Evolutionary conservation across 2,888 invertebrate species (phyloP).

Genomic region (Amphipoea lucens): DNA sequence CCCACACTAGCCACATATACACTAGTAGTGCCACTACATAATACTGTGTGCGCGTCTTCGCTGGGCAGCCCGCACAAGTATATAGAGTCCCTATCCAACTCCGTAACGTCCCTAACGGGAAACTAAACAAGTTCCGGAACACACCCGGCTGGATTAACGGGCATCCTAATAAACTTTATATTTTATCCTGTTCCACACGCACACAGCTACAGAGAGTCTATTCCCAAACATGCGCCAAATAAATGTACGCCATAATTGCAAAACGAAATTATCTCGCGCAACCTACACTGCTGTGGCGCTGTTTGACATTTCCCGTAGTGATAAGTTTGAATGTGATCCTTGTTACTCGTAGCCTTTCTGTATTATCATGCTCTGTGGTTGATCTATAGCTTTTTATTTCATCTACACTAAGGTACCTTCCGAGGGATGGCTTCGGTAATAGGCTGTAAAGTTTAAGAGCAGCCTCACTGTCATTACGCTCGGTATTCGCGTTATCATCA

Average conservation of each 20-base stretch:
- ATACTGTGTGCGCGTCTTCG: too few relatives aligned
- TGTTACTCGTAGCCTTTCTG: not conserved
- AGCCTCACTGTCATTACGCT: slow-evolving; percentile 52
- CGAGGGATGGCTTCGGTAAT: slow-evolving; percentile 48
- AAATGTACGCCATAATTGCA: not conserved
- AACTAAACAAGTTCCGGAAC: slow-evolving; percentile 53
- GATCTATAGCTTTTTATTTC: slow-evolving; percentile 47
- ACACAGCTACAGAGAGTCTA: not conserved
- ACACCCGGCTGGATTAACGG: slow-evolving; percentile 37
- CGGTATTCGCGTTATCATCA: slow-evolving; percentile 48
- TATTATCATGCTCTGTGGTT: not conserved
- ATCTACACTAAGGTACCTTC: slow-evolving; percentile 29
- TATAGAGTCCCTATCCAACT: slow-evolving; percentile 6
- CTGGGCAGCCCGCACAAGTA: not conserved
- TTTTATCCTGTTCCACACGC: slow-evolving; percentile 28
- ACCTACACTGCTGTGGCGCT: not conserved
- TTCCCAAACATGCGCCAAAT: not conserved
- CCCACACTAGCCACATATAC: not conserved
- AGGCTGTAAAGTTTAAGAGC: slow-evolving; percentile 64
- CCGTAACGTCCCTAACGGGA: slow-evolving; percentile 31
- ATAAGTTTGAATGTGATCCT: not conserved
- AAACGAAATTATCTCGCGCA: not conserved
- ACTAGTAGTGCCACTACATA: not conserved
- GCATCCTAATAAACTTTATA: slow-evolving; percentile 54
- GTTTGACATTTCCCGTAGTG: not conserved